Percentiles rank a stretch among this genome's conserved stretches.
Conservation (phyloP, 2,113 vertebrate species). For the Protobothrops mucrosquamatus region DNA sequence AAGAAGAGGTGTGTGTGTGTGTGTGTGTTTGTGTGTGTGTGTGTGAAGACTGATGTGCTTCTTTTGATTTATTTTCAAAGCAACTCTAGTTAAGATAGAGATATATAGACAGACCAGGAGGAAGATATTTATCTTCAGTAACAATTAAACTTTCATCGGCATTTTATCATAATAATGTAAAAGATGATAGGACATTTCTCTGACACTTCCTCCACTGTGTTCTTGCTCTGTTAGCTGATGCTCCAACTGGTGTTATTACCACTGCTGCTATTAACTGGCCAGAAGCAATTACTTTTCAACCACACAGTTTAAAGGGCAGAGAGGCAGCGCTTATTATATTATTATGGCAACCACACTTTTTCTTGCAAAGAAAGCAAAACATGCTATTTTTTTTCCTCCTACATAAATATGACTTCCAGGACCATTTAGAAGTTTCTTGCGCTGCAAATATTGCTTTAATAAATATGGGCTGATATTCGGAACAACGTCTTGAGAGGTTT, state of each 20-base stretch:
- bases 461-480: conserved; percentile 38
- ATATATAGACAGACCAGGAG: not conserved
- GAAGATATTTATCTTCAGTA: not conserved
- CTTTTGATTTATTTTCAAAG: not conserved
- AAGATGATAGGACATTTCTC: not conserved
- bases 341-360: conserved; percentile 58
- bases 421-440: conserved; percentile 20
- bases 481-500: conserved; percentile 28
- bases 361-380: conserved; percentile 30
- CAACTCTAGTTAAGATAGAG: not conserved
- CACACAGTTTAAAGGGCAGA: conserved; percentile 40
- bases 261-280: not conserved
- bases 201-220: not conserved
- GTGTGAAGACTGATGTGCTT: not conserved
- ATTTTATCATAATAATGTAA: not conserved
- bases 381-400: not conserved
- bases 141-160: not conserved
- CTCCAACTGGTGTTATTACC: not conserved
- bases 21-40: not conserved
- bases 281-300: conserved; percentile 31
- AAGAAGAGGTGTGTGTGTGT: not conserved
- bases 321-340: conserved; percentile 51
- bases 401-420: conserved; percentile 22
- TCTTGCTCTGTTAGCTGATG: not conserved
- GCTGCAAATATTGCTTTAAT: conserved; percentile 21